These are phyloP conservation scores for Mergus octosetaceus DNA, from an alignment of 2,797 vertebrate genomes.

Conservation along the genomic window DNA sequence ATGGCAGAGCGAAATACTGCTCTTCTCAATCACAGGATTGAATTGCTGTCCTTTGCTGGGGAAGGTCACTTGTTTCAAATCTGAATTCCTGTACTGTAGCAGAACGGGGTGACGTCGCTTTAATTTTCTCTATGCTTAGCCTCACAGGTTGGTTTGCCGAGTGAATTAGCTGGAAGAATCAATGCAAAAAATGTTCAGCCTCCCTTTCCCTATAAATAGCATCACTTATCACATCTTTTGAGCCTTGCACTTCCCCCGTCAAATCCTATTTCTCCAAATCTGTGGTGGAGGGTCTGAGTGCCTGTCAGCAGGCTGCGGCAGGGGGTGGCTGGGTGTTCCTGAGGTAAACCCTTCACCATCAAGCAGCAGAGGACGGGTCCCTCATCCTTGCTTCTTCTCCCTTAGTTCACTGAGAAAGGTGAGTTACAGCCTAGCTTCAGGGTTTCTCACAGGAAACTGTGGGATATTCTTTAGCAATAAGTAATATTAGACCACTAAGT, in stretches of 20 bases:
- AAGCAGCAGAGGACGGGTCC: neutral
- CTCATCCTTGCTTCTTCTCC: neutral
- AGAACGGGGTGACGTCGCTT: neutral
- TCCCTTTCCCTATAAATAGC: neutral
- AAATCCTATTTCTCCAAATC: neutral
- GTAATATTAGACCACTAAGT: neutral
- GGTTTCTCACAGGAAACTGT: neutral
- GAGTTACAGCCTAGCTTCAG: neutral
- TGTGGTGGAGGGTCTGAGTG: neutral
- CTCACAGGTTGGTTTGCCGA: neutral
- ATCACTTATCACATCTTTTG: neutral
- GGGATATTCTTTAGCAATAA: neutral
- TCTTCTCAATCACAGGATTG: neutral
- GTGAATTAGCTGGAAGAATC: neutral
- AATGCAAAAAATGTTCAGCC: neutral
- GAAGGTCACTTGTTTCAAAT: neutral
- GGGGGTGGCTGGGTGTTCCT: neutral
- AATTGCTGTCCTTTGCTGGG: neutral
- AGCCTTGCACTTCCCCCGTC: neutral
- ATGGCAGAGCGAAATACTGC: neutral
- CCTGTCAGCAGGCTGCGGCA: rapidly evolving
- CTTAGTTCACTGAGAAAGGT: rapidly evolving
- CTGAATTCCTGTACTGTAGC: neutral
- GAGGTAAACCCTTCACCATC: neutral
- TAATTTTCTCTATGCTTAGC: neutral